These are phyloP conservation scores for Pseudopleuronectes americanus DNA, from an alignment of 2,797 vertebrate genomes.

Conservation along the genomic window DNA sequence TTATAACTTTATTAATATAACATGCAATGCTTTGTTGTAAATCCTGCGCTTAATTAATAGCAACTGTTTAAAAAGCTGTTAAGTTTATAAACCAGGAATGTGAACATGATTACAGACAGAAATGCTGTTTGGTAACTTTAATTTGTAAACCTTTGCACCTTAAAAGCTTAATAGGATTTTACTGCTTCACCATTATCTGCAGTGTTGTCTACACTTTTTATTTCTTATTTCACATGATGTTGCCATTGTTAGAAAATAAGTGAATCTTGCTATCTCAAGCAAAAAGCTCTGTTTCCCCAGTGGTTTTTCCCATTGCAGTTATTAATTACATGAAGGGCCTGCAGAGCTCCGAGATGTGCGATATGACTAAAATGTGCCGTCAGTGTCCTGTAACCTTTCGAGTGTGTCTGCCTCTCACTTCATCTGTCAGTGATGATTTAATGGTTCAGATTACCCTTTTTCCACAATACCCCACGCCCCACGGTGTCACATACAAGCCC, in stretches of 20 bases:
- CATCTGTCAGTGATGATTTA: slow-evolving; percentile 68
- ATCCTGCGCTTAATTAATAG: no score
- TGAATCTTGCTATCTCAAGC: slow-evolving; percentile 24
- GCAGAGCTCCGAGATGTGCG: slow-evolving; percentile 25
- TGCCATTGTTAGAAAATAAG: slow-evolving; percentile 13
- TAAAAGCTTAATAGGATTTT: background rate
- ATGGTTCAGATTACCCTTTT: slow-evolving; percentile 68
- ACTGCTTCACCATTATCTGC: background rate
- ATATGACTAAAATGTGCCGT: slow-evolving; percentile 50
- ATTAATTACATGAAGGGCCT: slow-evolving; percentile 52
- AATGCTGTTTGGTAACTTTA: background rate
- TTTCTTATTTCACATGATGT: slow-evolving; percentile 3
- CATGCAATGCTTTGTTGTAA: no score
- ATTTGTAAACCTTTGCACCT: background rate
- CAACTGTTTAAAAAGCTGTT: background rate
- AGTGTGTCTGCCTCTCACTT: slow-evolving; percentile 46
- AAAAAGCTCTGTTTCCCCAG: slow-evolving; percentile 2
- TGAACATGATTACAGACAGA: background rate
- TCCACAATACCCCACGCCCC: slow-evolving; percentile 42
- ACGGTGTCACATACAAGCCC: slow-evolving; percentile 37
- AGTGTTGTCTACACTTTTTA: background rate
- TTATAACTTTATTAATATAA: no score
- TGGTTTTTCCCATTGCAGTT: slow-evolving; percentile 12
- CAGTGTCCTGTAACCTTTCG: slow-evolving; percentile 65
- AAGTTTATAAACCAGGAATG: background rate